Conservation (phyloP, 1,140 invertebrate species). For the Plodia interpunctella region DNA sequence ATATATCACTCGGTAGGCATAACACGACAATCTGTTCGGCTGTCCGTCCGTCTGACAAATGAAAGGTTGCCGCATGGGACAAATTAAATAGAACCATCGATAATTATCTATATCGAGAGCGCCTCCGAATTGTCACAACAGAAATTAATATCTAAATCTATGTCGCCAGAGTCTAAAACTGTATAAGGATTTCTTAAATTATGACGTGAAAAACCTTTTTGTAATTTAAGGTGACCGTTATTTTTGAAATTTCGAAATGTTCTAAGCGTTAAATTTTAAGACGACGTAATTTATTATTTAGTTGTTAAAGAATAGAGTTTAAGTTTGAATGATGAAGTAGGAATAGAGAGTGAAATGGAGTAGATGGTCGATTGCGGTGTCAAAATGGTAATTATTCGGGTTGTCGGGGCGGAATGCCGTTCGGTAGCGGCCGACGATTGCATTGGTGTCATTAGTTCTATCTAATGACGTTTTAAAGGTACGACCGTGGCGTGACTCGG, state of each 20-base stretch:
- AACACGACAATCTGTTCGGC: conserved; percentile 29
- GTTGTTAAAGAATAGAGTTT: conserved; percentile 9
- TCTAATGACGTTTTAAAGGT: conserved; percentile 32
- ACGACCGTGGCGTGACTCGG: background rate
- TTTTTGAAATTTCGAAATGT: conserved; percentile 10
- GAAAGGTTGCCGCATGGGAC: conserved; percentile 30
- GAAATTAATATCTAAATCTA: conserved; percentile 7
- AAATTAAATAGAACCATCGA: conserved; percentile 30
- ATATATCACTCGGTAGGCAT: conserved; percentile 37
- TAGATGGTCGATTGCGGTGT: conserved; percentile 40
- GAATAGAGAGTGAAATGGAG: conserved; percentile 16
- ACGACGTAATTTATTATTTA: background rate
- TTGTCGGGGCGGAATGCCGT: conserved; percentile 34
- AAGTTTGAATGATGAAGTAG: conserved; percentile 8
- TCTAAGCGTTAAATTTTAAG: background rate
- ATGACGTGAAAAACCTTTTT: conserved; percentile 7
- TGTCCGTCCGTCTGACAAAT: conserved; percentile 35
- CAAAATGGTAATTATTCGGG: conserved; percentile 33
- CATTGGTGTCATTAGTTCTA: conserved; percentile 39
- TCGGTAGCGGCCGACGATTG: conserved; percentile 37
- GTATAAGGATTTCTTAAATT: background rate
- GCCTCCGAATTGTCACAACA: background rate
- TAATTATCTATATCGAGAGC: conserved; percentile 32
- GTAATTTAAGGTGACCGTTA: conserved; percentile 9
- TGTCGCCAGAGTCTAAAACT: background rate